Evolutionary conservation across 2,113 vertebrate genomes (phyloP).

Genomic region (Vombatus ursinus): DNA sequence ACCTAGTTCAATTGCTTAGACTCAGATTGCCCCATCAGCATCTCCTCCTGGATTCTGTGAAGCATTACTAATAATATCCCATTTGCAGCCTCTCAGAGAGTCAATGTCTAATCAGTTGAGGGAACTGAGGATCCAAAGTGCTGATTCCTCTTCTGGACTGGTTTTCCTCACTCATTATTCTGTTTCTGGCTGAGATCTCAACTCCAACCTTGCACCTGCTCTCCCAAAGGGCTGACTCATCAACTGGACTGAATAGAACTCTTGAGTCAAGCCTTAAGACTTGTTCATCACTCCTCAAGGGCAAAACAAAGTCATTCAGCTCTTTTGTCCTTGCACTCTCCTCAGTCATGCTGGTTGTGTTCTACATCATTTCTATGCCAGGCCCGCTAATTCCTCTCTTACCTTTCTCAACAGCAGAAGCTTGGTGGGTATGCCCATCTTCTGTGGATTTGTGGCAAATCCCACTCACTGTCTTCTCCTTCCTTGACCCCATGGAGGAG

Average conservation of each 20-base stretch:
- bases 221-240: not conserved
- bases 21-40: not conserved
- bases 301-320: not conserved
- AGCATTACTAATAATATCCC: not conserved
- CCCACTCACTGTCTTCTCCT: not conserved
- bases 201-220: not conserved
- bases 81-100: not conserved
- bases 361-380: not conserved
- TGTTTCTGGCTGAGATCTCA: not conserved
- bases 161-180: not conserved
- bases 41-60: not conserved
- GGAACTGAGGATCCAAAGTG: not conserved
- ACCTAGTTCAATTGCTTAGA: not conserved
- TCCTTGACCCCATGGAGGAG: not conserved
- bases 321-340: not conserved
- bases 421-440: not conserved
- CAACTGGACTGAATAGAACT: not conserved
- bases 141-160: not conserved
- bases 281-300: not conserved
- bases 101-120: not conserved
- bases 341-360: not conserved
- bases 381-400: not conserved
- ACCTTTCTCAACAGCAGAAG: not conserved
- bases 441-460: not conserved
- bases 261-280: not conserved